These are phyloP conservation scores for Ceratothoa steindachneri DNA, from an alignment of 2,888 invertebrate genomes.

Conservation along the genomic window DNA sequence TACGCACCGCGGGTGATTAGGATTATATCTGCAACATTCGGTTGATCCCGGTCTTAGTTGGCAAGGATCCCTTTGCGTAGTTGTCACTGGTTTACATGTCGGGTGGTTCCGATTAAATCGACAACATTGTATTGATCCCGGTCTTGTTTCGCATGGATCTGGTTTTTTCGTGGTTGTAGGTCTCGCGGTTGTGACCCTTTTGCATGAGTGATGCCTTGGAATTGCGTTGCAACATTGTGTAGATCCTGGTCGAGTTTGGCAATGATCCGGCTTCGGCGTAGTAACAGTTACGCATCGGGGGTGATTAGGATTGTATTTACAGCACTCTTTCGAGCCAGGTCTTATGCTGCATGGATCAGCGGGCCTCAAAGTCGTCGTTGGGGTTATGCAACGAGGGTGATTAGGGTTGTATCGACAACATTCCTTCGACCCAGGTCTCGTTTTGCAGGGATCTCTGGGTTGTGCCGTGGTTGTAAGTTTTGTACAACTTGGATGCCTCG, in stretches of 20 bases:
- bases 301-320: too few species aligned
- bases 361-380: too few species aligned
- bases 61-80: neutral
- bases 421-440: too few species aligned
- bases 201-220: neutral
- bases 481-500: too few species aligned
- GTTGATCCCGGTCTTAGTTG: conserved; percentile 16
- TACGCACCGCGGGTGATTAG: conserved; percentile 12
- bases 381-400: too few species aligned
- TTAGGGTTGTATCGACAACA: too few species aligned
- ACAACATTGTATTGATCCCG: neutral
- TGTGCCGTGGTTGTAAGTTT: too few species aligned
- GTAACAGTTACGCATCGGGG: too few species aligned
- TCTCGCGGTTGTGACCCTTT: too few species aligned
- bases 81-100: neutral
- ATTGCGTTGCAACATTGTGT: conserved; percentile 9
- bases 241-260: neutral
- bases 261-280: neutral
- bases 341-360: too few species aligned
- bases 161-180: neutral
- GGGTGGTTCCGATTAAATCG: neutral
- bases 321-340: too few species aligned
- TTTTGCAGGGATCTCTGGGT: too few species aligned
- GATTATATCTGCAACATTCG: conserved; percentile 23
- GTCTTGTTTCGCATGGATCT: neutral